Conservation (phyloP, 2,888 invertebrate species). For the Nymphalis urticae region DNA sequence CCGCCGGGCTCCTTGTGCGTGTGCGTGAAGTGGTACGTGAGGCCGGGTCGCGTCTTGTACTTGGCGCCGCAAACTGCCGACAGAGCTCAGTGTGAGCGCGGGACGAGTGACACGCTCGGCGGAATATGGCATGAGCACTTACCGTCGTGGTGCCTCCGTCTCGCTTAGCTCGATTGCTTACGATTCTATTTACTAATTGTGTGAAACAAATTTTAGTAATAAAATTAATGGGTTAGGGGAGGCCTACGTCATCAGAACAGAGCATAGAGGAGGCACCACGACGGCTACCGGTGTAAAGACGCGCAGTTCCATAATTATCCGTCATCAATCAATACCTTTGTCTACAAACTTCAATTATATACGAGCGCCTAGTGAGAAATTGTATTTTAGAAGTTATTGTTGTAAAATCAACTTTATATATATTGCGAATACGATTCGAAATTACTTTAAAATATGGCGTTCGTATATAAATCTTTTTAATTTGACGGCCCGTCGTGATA, state of each 20-base stretch:
- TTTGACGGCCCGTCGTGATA: constrained; percentile 73
- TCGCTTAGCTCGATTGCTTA: constrained; percentile 47
- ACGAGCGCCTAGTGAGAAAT: constrained; percentile 47
- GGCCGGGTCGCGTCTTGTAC: constrained; percentile 97
- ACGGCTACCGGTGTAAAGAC: constrained; percentile 59
- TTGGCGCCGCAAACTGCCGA: constrained; percentile 93
- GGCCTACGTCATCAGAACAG: constrained; percentile 79
- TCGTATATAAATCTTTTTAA: constrained; percentile 36
- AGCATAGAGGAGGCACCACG: constrained; percentile 80
- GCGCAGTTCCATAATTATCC: constrained; percentile 71
- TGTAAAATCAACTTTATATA: constrained; percentile 4
- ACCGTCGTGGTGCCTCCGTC: constrained; percentile 76
- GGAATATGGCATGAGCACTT: constrained; percentile 49
- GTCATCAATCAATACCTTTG: constrained; percentile 77
- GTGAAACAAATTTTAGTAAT: neutral
- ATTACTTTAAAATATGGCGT: constrained; percentile 18
- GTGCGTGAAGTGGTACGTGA: constrained; percentile 97
- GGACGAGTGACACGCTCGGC: too few species aligned
- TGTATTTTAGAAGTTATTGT: neutral
- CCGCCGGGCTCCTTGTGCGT: constrained; percentile 85
- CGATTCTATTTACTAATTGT: constrained; percentile 17
- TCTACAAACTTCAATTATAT: constrained; percentile 43
- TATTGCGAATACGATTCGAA: neutral
- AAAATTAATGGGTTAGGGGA: constrained; percentile 33
- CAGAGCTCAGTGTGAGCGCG: neutral